A percentile compares a stretch with the other conserved stretches of the same genome.
Evolutionary conservation across 2,888 invertebrate species (phyloP).

Genomic region (Punctoribates punctum): DNA sequence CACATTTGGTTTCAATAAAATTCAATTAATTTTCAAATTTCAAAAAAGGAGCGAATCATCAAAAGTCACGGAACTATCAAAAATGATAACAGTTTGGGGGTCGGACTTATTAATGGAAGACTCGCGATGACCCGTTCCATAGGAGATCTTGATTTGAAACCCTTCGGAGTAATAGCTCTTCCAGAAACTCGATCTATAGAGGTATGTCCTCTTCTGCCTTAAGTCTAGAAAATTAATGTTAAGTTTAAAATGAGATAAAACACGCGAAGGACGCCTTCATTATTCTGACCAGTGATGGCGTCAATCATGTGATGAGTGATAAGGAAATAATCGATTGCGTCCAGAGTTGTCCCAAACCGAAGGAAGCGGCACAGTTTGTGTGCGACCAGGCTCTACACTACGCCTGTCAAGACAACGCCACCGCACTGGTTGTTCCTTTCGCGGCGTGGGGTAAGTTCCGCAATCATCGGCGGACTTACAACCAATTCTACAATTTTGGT

Average conservation of each 20-base stretch:
- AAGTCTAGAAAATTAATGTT: neutral
- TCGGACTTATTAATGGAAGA: constrained; percentile 55
- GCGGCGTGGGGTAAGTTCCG: constrained; percentile 55
- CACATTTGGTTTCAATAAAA: no score
- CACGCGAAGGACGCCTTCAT: constrained; percentile 58
- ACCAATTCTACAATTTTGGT: constrained; percentile 46
- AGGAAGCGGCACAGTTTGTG: constrained; percentile 55
- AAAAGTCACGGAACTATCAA: constrained; percentile 54
- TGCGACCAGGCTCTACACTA: constrained; percentile 58
- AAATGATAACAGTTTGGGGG: constrained; percentile 54
- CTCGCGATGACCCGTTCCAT: constrained; percentile 59
- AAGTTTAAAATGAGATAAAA: constrained; percentile 52
- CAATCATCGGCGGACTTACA: constrained; percentile 40
- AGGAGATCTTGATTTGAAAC: constrained; percentile 58
- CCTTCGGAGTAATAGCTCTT: constrained; percentile 56
- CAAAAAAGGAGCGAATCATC: constrained; percentile 53
- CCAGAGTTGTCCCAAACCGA: constrained; percentile 54
- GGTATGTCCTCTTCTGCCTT: constrained; percentile 49
- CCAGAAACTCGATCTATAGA: constrained; percentile 54
- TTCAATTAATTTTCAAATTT: neutral
- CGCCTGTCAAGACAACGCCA: constrained; percentile 58
- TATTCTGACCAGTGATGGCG: constrained; percentile 57
- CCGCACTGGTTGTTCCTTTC: constrained; percentile 57
- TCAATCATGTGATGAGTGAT: constrained; percentile 56
- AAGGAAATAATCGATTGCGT: constrained; percentile 56